phyloP scores from a whole-genome alignment of 2,888 invertebrate genomes.

The Steinernema hermaphroditum region DNA sequence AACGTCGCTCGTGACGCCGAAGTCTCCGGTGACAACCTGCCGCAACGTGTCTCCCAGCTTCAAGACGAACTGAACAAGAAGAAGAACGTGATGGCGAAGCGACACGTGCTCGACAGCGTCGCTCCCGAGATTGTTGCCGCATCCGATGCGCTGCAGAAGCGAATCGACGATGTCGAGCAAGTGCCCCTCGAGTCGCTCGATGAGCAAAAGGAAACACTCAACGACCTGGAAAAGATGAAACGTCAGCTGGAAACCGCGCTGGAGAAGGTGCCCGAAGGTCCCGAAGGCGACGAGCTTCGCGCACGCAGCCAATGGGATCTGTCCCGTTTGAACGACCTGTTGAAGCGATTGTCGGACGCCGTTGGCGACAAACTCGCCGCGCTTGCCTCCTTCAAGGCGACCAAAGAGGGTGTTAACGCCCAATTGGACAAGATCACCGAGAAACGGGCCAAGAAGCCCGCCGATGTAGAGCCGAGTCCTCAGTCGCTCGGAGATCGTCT shows the following conservation, averaged over 20 bases:
- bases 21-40: conserved; percentile 35
- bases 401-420: conserved; percentile 43
- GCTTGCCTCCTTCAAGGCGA: conserved; percentile 48
- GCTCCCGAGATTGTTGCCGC: not conserved
- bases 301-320: conserved; percentile 49
- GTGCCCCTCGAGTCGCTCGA: not conserved
- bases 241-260: conserved; percentile 33
- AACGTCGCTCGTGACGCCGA: conserved; percentile 40
- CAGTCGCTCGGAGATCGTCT: not conserved
- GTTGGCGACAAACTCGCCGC: conserved; percentile 51
- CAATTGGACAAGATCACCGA: conserved; percentile 33
- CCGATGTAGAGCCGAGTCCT: not conserved
- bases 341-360: conserved; percentile 44
- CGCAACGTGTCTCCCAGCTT: conserved; percentile 33
- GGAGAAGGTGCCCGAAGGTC: conserved; percentile 23
- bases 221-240: conserved; percentile 17
- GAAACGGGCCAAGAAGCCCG: conserved; percentile 3
- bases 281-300: conserved; percentile 44
- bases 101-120: conserved; percentile 38
- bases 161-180: conserved; percentile 25
- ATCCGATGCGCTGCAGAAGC: conserved; percentile 38
- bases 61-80: conserved; percentile 41
- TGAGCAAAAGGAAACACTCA: conserved; percentile 20
- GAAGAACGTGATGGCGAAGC: conserved; percentile 43
- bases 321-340: conserved; percentile 46